phyloP scores from a whole-genome alignment of 2,797 vertebrate species.

The Spatula clypeata region DNA sequence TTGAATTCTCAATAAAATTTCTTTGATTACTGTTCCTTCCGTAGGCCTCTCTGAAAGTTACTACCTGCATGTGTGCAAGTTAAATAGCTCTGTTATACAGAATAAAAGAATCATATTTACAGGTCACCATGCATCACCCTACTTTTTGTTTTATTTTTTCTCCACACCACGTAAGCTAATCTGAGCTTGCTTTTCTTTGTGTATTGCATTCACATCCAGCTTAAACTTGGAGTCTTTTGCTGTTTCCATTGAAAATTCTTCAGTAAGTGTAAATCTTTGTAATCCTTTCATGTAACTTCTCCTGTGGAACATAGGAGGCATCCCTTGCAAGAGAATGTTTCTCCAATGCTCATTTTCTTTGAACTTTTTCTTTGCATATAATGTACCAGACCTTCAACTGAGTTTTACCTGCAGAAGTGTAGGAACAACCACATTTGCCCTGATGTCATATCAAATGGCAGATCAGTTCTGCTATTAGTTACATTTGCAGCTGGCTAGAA shows the following conservation, averaged over 20 bases:
- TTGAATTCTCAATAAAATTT: neutral
- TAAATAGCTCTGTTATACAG: rapidly evolving
- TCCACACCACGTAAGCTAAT: neutral
- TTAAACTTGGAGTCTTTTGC: neutral
- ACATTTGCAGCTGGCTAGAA: neutral
- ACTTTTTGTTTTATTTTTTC: neutral
- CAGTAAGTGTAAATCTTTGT: neutral
- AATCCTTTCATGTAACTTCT: neutral
- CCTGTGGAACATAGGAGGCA: neutral
- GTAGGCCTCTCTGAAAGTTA: neutral
- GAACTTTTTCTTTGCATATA: neutral
- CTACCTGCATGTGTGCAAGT: neutral
- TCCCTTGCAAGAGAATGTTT: neutral
- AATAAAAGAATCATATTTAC: neutral
- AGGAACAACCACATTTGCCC: neutral
- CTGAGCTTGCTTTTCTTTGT: neutral
- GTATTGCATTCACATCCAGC: neutral
- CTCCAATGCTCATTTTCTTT: neutral
- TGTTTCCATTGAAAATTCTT: neutral
- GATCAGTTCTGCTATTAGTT: neutral
- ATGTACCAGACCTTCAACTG: neutral
- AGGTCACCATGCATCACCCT: neutral
- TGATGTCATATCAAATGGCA: neutral
- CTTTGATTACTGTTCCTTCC: neutral
- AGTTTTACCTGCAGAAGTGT: neutral